Conservation (phyloP, 2,797 vertebrate species). For the Spinus olivaceus region DNA sequence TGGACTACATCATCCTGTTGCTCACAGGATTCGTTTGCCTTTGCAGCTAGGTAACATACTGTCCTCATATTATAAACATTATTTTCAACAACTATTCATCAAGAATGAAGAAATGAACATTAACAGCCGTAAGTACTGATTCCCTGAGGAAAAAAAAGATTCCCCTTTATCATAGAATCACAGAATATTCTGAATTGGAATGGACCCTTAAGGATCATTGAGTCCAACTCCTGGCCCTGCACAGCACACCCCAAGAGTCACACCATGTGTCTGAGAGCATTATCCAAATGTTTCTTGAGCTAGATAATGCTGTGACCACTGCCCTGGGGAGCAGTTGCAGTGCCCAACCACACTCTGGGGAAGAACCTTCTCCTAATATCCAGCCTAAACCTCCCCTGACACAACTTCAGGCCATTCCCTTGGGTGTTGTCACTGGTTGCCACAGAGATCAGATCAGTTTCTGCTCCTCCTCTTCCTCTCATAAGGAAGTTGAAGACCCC, state of each 20-base stretch:
- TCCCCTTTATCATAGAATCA: not conserved
- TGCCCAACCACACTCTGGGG: accelerated
- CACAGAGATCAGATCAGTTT: not conserved
- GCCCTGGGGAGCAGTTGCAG: not conserved
- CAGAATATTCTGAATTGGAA: not conserved
- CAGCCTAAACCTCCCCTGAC: not conserved
- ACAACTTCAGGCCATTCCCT: not conserved
- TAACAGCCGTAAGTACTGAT: not conserved
- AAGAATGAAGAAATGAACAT: not conserved
- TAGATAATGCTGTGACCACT: not conserved
- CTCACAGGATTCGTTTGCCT: not conserved
- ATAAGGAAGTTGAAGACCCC: not conserved
- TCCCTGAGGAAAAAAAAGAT: not conserved
- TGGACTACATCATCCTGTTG: not conserved
- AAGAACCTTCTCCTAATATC: not conserved
- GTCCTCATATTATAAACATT: not conserved
- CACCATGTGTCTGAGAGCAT: not conserved
- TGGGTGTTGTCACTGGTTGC: not conserved
- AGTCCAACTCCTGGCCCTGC: not conserved
- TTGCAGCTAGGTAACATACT: not conserved
- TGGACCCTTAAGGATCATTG: not conserved
- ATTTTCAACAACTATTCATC: not conserved
- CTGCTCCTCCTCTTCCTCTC: not conserved
- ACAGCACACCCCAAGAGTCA: not conserved
- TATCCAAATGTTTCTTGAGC: not conserved